Evolutionary conservation across 2,888 invertebrate genomes (phyloP).

Genomic region (Lasioglossum leucozonium): DNA sequence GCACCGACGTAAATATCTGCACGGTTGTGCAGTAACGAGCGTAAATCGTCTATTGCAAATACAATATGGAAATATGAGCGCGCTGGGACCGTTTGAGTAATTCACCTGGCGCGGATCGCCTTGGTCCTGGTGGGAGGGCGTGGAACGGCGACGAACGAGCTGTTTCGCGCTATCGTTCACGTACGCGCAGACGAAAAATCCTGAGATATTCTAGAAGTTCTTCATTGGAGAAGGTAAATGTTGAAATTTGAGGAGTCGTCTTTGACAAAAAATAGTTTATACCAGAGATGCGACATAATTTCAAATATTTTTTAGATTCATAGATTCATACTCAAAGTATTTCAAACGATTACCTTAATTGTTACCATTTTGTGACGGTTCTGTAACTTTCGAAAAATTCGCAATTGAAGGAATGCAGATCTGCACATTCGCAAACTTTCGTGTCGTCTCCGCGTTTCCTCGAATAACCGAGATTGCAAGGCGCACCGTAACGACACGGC

Average conservation of each 20-base stretch:
- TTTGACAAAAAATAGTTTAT: too few species aligned
- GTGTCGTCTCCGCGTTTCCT: neutral
- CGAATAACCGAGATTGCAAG: neutral
- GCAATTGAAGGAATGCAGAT: neutral
- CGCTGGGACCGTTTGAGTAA: conserved; percentile 10
- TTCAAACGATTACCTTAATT: too few species aligned
- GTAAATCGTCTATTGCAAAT: conserved; percentile 40
- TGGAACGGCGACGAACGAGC: neutral
- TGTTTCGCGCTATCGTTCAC: neutral
- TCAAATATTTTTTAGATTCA: neutral
- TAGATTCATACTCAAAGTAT: too few species aligned
- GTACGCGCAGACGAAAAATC: too few species aligned
- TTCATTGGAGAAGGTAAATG: neutral
- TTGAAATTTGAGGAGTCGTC: neutral
- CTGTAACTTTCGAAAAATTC: neutral
- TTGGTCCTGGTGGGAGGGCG: conserved; percentile 14
- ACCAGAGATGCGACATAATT: too few species aligned
- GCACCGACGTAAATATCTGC: conserved; percentile 30
- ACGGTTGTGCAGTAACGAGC: conserved; percentile 27
- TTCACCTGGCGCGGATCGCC: conserved; percentile 24
- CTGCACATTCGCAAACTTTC: neutral
- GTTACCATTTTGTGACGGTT: neutral
- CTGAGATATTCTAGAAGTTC: neutral
- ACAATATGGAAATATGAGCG: conserved; percentile 30
- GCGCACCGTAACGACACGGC: neutral